phyloP scores from a whole-genome alignment of 2,888 invertebrate species.

The Saturnia pavonia region DNA sequence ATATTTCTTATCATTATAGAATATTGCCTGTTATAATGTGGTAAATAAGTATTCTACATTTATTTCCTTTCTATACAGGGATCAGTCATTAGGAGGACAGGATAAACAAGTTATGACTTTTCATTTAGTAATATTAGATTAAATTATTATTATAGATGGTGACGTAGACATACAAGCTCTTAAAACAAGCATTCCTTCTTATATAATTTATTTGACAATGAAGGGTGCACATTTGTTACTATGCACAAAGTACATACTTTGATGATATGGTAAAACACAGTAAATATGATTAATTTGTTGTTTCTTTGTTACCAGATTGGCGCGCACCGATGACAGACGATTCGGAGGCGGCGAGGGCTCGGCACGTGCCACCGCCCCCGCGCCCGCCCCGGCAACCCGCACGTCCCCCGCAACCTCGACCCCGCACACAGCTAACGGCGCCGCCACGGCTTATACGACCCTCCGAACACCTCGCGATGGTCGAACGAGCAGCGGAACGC shows the following conservation, averaged over 20 bases:
- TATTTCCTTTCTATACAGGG: neutral
- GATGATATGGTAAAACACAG: neutral
- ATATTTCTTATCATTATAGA: too few relatives aligned
- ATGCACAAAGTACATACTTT: too few relatives aligned
- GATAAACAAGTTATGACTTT: neutral
- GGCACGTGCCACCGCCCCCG: conserved; percentile 69
- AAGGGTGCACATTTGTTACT: too few relatives aligned
- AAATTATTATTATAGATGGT: too few relatives aligned
- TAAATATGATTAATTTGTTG: neutral
- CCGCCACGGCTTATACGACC: conserved; percentile 71
- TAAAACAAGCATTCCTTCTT: too few relatives aligned
- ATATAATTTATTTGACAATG: too few relatives aligned
- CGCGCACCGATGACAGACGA: conserved; percentile 79
- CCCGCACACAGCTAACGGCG: conserved; percentile 50
- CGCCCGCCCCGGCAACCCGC: conserved; percentile 61
- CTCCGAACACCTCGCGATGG: conserved; percentile 70
- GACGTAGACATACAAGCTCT: too few relatives aligned
- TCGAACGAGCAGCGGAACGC: conserved; percentile 56
- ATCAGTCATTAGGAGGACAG: neutral
- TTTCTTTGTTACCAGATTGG: conserved; percentile 59
- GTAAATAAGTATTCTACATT: too few relatives aligned
- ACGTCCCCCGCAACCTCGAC: conserved; percentile 63
- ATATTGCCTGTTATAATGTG: too few relatives aligned
- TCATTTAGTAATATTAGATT: too few relatives aligned
- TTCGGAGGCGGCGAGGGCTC: conserved; percentile 68